phyloP scores from a whole-genome alignment of 2,888 invertebrate species.

The Lithophane socia region DNA sequence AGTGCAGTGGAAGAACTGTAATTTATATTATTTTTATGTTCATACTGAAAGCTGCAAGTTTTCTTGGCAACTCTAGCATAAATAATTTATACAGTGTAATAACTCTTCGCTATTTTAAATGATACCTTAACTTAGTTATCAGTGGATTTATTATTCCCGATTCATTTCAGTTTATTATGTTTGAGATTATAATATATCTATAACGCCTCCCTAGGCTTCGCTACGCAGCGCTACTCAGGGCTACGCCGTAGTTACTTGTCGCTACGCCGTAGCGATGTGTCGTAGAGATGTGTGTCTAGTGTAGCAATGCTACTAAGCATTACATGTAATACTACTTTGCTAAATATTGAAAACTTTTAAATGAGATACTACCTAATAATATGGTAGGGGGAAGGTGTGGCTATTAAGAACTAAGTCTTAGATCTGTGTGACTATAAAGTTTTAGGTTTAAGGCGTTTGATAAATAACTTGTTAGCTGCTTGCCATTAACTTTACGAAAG shows the following conservation, averaged over 20 bases:
- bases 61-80: not conserved
- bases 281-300: no score
- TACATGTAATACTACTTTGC: not conserved
- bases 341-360: not conserved
- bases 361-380: not conserved
- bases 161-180: not conserved
- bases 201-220: not conserved
- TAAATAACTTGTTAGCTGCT: not conserved
- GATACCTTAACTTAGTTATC: not conserved
- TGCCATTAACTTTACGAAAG: not conserved
- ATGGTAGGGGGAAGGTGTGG: no score
- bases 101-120: no score
- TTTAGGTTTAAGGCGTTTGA: not conserved
- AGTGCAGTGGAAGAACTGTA: not conserved
- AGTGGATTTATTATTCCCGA: not conserved
- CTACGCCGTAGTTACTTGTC: not conserved
- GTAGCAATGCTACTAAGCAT: not conserved
- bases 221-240: not conserved
- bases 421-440: not conserved
- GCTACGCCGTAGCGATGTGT: constrained; percentile 8
- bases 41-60: not conserved
- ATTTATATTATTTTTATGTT: constrained; percentile 4
- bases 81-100: not conserved
- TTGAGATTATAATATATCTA: not conserved
- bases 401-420: not conserved